phyloP scores from a whole-genome alignment of 1,140 invertebrate species.

The Aphis craccivora region DNA sequence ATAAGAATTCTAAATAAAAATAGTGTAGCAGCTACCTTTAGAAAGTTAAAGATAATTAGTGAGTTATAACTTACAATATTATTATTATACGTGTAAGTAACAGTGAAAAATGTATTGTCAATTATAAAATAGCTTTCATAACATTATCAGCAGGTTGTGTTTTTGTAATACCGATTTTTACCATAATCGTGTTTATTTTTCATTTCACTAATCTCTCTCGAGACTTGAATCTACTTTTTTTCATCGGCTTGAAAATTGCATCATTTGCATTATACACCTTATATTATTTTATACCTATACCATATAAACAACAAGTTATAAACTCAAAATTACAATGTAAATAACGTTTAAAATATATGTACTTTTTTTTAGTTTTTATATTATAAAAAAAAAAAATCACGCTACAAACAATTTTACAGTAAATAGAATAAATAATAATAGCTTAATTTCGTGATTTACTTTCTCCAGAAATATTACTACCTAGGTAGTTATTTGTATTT shows the following conservation, averaged over 20 bases:
- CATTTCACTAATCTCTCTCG: not conserved
- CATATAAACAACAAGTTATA: not conserved
- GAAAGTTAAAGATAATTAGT: not conserved
- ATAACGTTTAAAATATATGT: not conserved
- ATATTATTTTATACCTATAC: not conserved
- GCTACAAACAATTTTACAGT: not conserved
- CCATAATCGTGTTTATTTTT: not conserved
- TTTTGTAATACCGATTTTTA: not conserved
- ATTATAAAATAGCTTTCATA: not conserved
- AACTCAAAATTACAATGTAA: not conserved
- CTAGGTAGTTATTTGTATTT: not conserved
- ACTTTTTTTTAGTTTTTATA: not conserved
- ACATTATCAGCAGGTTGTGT: not conserved
- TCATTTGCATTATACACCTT: not conserved
- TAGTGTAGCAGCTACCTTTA: not conserved
- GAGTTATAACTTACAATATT: not conserved
- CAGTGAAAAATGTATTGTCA: not conserved
- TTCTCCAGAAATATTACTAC: not conserved
- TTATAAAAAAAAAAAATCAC: not conserved
- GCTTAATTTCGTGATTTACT: not conserved
- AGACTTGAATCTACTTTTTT: not conserved
- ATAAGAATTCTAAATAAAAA: not conserved
- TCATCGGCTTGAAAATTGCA: not conserved
- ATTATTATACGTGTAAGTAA: no score
- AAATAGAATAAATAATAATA: not conserved